Conservation (phyloP, 2,113 vertebrate species). For the crab-eating macaque (Macaca fascicularis) region DNA sequence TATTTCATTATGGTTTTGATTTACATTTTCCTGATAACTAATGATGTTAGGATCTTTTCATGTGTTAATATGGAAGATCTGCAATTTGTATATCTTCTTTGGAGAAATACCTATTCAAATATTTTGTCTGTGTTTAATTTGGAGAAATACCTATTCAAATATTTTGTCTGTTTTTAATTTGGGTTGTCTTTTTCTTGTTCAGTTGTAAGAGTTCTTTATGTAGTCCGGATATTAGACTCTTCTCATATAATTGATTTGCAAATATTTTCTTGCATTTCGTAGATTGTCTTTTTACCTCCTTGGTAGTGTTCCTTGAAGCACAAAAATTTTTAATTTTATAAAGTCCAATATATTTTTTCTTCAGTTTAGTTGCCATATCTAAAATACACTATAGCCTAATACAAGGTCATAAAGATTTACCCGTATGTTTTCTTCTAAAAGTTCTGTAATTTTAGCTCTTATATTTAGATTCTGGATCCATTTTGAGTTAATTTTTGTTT, state of each 20-base stretch:
- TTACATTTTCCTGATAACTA: background rate
- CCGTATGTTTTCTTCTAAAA: background rate
- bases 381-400: background rate
- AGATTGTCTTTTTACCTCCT: background rate
- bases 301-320: background rate
- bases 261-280: background rate
- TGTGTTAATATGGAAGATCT: background rate
- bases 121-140: background rate
- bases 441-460: background rate
- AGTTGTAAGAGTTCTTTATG: background rate
- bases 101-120: constrained; percentile 3
- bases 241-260: background rate
- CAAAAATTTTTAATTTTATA: background rate
- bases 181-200: background rate
- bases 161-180: background rate
- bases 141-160: constrained; percentile 3
- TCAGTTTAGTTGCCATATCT: background rate
- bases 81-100: background rate
- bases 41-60: background rate
- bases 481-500: background rate
- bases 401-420: background rate
- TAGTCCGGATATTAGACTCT: background rate
- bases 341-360: background rate
- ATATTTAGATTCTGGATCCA: background rate
- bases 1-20: background rate